These are phyloP conservation scores for Lysandra bellargus DNA, from an alignment of 2,888 invertebrate genomes.

Conservation along the genomic window DNA sequence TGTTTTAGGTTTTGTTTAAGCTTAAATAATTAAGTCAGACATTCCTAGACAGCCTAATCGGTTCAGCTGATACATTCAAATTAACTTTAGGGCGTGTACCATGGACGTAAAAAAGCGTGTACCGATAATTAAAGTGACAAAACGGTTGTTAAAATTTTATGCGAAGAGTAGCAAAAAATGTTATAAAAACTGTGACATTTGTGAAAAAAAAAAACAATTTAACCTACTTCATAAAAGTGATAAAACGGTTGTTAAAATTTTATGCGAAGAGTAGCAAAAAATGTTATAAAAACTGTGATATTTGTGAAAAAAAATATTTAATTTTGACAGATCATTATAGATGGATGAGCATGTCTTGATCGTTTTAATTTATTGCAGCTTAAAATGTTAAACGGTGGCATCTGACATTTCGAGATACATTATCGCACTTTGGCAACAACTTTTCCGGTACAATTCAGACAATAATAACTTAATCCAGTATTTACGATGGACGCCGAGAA, in stretches of 20 bases:
- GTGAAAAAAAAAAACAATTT: not conserved
- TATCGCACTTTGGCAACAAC: not conserved
- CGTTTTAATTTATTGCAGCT: not conserved
- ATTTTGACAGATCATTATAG: not conserved
- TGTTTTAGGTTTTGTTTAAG: no score
- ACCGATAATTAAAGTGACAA: not conserved
- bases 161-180: not conserved
- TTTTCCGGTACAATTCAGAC: constrained; percentile 9
- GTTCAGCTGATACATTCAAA: no score
- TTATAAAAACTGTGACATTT: no score
- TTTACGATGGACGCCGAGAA: not conserved
- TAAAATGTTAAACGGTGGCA: not conserved
- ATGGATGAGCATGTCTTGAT: not conserved
- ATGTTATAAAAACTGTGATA: no score
- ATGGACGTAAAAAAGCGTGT: no score
- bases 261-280: not conserved
- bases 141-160: not conserved
- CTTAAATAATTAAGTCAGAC: no score
- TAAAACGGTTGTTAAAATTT: not conserved
- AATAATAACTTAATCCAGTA: not conserved
- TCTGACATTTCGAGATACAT: constrained; percentile 1
- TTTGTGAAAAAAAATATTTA: not conserved
- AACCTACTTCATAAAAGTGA: not conserved
- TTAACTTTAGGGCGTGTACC: no score
- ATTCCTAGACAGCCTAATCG: no score